Conservation (phyloP, 1,140 invertebrate genomes). For the Drosophila burlai region DNA sequence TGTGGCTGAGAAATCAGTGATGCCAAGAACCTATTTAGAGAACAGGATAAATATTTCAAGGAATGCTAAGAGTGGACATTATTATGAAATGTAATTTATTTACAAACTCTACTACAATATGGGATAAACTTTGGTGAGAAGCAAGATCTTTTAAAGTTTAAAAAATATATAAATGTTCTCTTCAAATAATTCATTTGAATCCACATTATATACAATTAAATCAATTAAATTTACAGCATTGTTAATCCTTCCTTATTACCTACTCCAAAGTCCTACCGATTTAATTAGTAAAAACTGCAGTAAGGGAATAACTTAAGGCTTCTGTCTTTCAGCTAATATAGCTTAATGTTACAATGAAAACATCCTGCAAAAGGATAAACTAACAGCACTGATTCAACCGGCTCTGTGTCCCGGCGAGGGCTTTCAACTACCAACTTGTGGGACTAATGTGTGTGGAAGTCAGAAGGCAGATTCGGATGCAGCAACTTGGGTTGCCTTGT, state of each 20-base stretch:
- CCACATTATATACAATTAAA: no score
- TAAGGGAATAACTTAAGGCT: background rate
- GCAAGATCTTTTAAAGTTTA: no score
- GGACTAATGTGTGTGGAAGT: constrained; percentile 38
- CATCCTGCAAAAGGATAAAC: background rate
- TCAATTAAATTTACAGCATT: no score
- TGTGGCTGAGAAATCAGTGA: constrained; percentile 8
- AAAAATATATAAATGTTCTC: background rate
- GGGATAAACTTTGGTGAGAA: background rate
- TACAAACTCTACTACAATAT: background rate
- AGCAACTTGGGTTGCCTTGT: constrained; percentile 52
- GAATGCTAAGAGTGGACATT: background rate
- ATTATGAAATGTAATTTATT: background rate
- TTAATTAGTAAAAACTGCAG: background rate
- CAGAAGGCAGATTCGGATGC: constrained; percentile 20
- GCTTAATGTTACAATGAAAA: background rate
- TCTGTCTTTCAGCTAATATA: background rate
- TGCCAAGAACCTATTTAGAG: background rate
- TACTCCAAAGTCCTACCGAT: no score
- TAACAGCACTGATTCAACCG: constrained; percentile 10
- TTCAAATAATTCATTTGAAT: background rate
- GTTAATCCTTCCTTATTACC: no score
- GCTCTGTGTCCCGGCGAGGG: background rate
- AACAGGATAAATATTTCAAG: no score
- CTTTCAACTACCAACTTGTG: constrained; percentile 16